These are phyloP conservation scores for Lytechinus variegatus DNA, from an alignment of 35 echinoderm and acorn worm genomes.

Conservation along the genomic window DNA sequence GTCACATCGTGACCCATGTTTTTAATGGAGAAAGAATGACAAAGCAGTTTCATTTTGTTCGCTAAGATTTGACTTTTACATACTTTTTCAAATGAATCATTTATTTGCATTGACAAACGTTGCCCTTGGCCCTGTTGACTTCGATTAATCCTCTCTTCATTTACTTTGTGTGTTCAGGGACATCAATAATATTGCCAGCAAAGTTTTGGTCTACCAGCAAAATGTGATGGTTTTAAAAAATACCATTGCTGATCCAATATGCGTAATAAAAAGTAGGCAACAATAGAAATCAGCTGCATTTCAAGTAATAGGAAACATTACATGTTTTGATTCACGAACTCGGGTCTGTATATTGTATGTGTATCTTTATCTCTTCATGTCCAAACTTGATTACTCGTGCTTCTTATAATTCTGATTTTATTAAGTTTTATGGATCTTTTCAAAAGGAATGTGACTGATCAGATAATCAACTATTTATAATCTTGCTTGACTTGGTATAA, in stretches of 20 bases:
- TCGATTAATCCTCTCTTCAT: neutral
- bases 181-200: neutral
- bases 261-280: neutral
- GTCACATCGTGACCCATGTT: too few species aligned
- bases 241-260: too few species aligned
- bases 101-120: neutral
- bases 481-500: too few species aligned
- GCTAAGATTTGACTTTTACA: neutral
- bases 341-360: neutral
- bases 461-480: too few species aligned
- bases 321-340: neutral
- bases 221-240: neutral
- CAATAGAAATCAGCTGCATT: neutral
- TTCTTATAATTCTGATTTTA: too few species aligned
- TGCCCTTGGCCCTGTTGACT: neutral
- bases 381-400: too few species aligned
- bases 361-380: too few species aligned
- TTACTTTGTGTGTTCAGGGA: neutral
- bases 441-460: too few species aligned
- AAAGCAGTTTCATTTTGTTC: neutral
- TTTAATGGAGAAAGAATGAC: neutral
- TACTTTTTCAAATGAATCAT: neutral
- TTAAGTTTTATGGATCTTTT: too few species aligned
- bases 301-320: neutral
- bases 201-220: neutral